Evolutionary conservation across 2,888 invertebrate species (phyloP), one percentile per base, ranked within the genome.

Genomic region (Pheosia gnoma): DNA sequence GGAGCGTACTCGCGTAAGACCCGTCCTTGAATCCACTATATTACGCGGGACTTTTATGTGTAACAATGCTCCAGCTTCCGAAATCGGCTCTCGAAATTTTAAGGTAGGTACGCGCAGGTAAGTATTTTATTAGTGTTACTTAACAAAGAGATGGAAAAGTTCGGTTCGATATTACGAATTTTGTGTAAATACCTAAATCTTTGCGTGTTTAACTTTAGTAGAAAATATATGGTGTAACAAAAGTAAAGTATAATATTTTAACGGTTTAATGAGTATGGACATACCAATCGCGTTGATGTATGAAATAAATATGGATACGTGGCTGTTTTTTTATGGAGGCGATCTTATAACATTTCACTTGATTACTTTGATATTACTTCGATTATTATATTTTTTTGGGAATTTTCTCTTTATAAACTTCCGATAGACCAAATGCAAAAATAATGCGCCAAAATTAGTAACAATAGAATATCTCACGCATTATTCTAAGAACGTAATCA

Each of bases 1-100:
- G 80, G 87, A 85, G 90, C 91, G 91, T 92, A 88, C 84, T 82
- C 76, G 74, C 76, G 84, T 86, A 87, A 85, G 82, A 81, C 86
- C 84, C 85, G 78, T 84, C 86, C 86, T 88, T 84, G 81, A 80
- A 86, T 84, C 83, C 84, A 87, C 84, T 86, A 86, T 86, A 85
- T 86, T 86, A 86, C 85, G 82, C 78, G 78, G 80, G 80, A 74
- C 80, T 86, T 88, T 87, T 87, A 87, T 86, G 81, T 85, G 82
- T 80, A 78, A 84, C 84, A 82, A 81, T 86, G 84, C 85, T 83
- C 81, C 76, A 79, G 73, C 78, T 80, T 79, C 77, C 71, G 77
- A 83, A 85, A 83, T 82, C 81, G 77, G 78, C 78, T 71, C 70
- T 72, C 72, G 70, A 68, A 80, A 81, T 81, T 81, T 82, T 79